Evolutionary conservation across 2,797 vertebrate species (phyloP), one percentile per base, ranked within the genome.

Genomic region (Ctenopoma kingsleyae): DNA sequence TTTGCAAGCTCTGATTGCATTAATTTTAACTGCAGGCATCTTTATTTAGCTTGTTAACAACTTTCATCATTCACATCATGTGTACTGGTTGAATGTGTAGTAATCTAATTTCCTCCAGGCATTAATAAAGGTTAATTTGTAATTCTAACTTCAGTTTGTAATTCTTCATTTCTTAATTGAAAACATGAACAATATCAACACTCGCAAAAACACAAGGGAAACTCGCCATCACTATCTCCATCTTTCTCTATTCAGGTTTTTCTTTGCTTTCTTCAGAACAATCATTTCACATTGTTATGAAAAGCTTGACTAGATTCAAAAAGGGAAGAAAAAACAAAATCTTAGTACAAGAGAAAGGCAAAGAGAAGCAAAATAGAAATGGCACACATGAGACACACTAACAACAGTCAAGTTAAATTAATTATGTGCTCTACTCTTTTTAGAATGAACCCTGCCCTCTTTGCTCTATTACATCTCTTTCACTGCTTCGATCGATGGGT

Each of bases 331-430:
- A 30, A 56, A 57, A 50, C 6, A 12, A 61, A 46, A 53, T 41
- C n/a, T 48, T 44, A 6, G 22, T 9, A 46, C 4, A 63, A 32
- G n/a, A 38, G 27, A 64, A 47, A 44, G 23, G 23, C 36, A 59
- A 70, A 54, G 35, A 63, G 30, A 60, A 23, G 12, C 36, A 48
- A 69, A 66, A 53, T 12, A 71, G 25, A 84, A 74, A 79, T 19
- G 35, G 8, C 59, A 68, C 59, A 52, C 1, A 20, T 27, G 57
- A 51, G 70, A 63, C 55, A 76, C 41, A n/a, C 60, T 57, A 74
- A 82, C 44, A 68, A 66, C 55, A 64, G 19, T 54, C 0, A 13
- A 87, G 71, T 80, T 81, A 68, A 88, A 91, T 86, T 61, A 88
- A 89, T 91, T 76, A 78, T 67, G 51, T 68, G 50, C 76, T 79